phyloP scores from a whole-genome alignment of 2,888 invertebrate species.

The Anarsia innoxiella region DNA sequence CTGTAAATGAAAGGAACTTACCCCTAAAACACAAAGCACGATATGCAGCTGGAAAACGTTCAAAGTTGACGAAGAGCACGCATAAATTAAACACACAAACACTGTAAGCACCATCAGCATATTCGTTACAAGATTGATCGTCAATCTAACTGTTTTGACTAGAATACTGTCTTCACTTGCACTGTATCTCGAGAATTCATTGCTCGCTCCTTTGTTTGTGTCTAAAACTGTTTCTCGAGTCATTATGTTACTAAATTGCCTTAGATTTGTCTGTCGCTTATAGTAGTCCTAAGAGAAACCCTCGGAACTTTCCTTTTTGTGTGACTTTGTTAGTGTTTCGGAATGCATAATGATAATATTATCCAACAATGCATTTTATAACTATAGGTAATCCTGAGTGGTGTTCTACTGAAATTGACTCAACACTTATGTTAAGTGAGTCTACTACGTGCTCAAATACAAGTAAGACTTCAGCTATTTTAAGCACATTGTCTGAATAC shows the following conservation, averaged over 20 bases:
- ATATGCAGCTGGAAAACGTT: conserved; percentile 29
- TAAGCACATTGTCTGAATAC: too few species aligned
- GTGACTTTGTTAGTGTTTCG: too few species aligned
- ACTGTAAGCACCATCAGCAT: conserved; percentile 31
- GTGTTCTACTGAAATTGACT: conserved; percentile 6
- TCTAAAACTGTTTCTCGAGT: background rate
- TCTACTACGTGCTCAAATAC: background rate
- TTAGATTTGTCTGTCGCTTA: too few species aligned
- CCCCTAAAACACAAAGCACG: conserved; percentile 36
- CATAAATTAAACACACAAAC: conserved; percentile 29
- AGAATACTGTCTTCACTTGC: background rate
- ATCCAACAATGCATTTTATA: conserved; percentile 1
- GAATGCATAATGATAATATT: background rate
- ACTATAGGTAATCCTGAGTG: background rate
- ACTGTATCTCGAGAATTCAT: background rate
- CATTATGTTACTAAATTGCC: background rate
- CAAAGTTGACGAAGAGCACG: conserved; percentile 19
- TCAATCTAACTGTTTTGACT: conserved; percentile 24
- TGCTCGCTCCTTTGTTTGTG: background rate
- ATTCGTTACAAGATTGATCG: conserved; percentile 28
- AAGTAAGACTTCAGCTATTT: conserved; percentile 1
- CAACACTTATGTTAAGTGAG: conserved; percentile 3
- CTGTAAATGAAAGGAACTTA: conserved; percentile 28
- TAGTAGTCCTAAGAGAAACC: too few species aligned
- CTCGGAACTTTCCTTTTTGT: too few species aligned